These are phyloP conservation scores for Ptilorrhoa leucosticta DNA, from an alignment of 2,113 vertebrate species.

Conservation along the genomic window DNA sequence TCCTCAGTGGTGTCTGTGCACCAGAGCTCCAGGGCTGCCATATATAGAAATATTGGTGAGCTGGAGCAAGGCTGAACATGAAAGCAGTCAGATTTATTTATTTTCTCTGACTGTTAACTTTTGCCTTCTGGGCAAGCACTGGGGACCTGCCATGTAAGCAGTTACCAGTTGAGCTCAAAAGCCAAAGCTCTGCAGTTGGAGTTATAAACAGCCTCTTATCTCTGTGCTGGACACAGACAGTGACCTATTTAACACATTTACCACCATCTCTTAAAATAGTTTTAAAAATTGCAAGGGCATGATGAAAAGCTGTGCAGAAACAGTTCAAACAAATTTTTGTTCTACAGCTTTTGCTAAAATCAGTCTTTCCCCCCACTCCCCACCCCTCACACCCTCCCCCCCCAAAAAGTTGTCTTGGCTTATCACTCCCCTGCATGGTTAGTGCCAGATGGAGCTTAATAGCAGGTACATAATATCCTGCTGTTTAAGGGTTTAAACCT, in stretches of 20 bases:
- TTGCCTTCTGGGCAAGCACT: constrained; percentile 7
- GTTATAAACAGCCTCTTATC: constrained; percentile 34
- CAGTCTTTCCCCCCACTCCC: neutral
- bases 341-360: neutral
- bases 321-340: neutral
- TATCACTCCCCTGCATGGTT: neutral
- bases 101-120: neutral
- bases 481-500: neutral
- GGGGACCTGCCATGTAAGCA: constrained; percentile 15
- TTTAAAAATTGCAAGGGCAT: neutral
- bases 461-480: constrained; percentile 24
- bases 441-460: constrained; percentile 37
- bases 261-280: neutral
- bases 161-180: constrained; percentile 31
- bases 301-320: neutral
- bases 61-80: neutral
- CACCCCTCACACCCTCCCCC: no score
- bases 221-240: constrained; percentile 13
- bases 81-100: constrained; percentile 45
- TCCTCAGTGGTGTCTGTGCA: neutral
- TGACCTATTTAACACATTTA: constrained; percentile 38
- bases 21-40: constrained; percentile 20
- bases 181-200: constrained; percentile 18
- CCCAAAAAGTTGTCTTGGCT: neutral
- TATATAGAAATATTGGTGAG: neutral